Percentiles rank a stretch among this genome's conserved stretches.
phyloP scores from a whole-genome alignment of 2,888 invertebrate species.

The Caenorhabditis sp. region DNA sequence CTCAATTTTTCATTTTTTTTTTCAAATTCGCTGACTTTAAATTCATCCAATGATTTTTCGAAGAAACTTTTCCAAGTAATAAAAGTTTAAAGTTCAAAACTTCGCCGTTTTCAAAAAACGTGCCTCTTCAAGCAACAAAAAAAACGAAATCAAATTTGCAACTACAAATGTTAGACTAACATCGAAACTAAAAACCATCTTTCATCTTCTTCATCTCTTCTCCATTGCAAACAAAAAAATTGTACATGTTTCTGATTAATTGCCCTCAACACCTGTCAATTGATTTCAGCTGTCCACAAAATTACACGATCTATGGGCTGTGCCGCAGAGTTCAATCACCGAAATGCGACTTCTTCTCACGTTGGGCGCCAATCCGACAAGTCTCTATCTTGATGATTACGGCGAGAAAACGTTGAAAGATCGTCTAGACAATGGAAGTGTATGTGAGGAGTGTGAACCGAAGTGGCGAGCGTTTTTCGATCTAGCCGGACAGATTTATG shows the following conservation, averaged over 20 bases:
- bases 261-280: not conserved
- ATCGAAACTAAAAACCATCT: not conserved
- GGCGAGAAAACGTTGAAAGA: conserved; percentile 57
- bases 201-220: not conserved
- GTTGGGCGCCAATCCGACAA: conserved; percentile 57
- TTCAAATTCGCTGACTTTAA: too few relatives aligned
- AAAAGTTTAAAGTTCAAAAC: too few relatives aligned
- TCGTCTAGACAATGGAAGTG: conserved; percentile 56
- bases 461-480: conserved; percentile 60
- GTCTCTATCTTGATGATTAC: conserved; percentile 55
- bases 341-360: conserved; percentile 60
- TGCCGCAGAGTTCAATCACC: conserved; percentile 61
- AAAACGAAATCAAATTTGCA: not conserved
- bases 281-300: conserved; percentile 55
- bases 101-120: too few relatives aligned
- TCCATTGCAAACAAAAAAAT: too few relatives aligned
- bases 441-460: conserved; percentile 53
- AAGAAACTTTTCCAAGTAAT: too few relatives aligned
- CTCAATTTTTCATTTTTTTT: too few relatives aligned
- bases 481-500: conserved; percentile 57
- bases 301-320: conserved; percentile 57
- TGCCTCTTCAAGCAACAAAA: too few relatives aligned
- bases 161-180: not conserved
- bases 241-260: not conserved
- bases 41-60: too few relatives aligned